Evolutionary conservation across 2,888 invertebrate species (phyloP), one percentile per base, ranked within the genome.

Genomic region (Heteromurus nitidus): DNA sequence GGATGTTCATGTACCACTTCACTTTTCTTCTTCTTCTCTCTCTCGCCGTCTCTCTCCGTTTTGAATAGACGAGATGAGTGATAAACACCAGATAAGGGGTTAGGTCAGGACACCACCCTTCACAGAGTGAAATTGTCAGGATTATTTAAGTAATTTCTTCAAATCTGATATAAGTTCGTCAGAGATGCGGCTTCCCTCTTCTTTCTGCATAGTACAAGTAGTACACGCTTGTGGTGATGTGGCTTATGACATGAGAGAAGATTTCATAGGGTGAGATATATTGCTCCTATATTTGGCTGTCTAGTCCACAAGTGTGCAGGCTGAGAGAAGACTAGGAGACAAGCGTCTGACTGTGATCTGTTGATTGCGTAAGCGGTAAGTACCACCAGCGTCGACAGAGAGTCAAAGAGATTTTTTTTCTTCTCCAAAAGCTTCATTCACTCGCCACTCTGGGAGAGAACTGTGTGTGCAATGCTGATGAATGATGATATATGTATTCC

Each of bases 81-180:
- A 80, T 80, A 74, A 80, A 74, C 50, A 73, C 73, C 80, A 80
- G 80, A 80, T 80, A 80, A 80, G 67, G 65, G 79, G 80, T 73
- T 80, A 80, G 80, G 80, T 80, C 80, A 80, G 80, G 80, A 69
- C 68, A 74, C 80, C 80, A 80, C 80, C 80, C 73, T 80, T 80
- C 68, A 28, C 58, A 65, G 60, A 68, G 62, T 64, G 64, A 64
- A 79, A 80, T 50, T 80, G 62, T 50, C 60, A 31, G 58, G 26
- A 64, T 64, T 44, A 60, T 77, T 36, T 65, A 75, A 55, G 55
- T 67, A 65, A 28, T 55, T 67, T 58, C 55, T 42, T 67, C n/a
- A 3, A 44, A 47, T 55, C 69, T 70, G 69, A 28, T 68, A 1
- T 22, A 36, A 70, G 42, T 55, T 47, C 13, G 5, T 62, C 62